Conservation (phyloP, 1,140 invertebrate species). For the Drosophila suzukii region DNA sequence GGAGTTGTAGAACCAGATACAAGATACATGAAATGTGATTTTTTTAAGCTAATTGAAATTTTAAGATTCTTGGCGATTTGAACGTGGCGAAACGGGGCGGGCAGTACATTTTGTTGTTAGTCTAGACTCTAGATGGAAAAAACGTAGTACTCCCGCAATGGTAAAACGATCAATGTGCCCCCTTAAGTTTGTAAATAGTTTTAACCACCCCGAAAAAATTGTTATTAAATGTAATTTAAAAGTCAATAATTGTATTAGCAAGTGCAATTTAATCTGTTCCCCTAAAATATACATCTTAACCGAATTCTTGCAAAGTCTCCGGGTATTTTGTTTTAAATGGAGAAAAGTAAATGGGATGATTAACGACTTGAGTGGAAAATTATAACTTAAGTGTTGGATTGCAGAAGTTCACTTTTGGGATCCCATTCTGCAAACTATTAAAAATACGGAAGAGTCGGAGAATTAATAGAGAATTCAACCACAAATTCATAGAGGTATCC, state of each 20-base stretch:
- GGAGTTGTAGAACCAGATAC: constrained; percentile 59
- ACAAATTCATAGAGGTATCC: too few relatives aligned
- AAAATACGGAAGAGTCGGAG: too few relatives aligned
- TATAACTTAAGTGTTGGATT: too few relatives aligned
- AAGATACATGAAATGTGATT: constrained; percentile 73
- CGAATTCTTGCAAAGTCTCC: constrained; percentile 11
- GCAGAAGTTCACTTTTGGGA: too few relatives aligned
- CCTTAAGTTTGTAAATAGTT: constrained; percentile 78
- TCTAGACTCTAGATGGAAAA: constrained; percentile 37
- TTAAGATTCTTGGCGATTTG: constrained; percentile 59
- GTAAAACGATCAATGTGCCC: constrained; percentile 54
- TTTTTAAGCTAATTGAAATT: constrained; percentile 78
- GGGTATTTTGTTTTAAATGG: neutral
- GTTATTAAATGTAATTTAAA: constrained; percentile 83
- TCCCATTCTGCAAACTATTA: too few relatives aligned
- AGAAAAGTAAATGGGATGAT: too few relatives aligned
- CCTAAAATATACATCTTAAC: constrained; percentile 49
- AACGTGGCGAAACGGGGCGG: constrained; percentile 25
- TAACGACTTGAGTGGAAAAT: too few relatives aligned
- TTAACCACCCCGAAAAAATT: constrained; percentile 66
- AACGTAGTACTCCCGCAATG: constrained; percentile 46
- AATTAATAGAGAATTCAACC: too few relatives aligned
- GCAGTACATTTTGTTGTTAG: constrained; percentile 62
- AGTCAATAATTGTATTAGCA: constrained; percentile 83
- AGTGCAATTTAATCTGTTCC: constrained; percentile 63